Conservation (phyloP, 2,113 vertebrate genomes). For the Oplegnathus fasciatus region DNA sequence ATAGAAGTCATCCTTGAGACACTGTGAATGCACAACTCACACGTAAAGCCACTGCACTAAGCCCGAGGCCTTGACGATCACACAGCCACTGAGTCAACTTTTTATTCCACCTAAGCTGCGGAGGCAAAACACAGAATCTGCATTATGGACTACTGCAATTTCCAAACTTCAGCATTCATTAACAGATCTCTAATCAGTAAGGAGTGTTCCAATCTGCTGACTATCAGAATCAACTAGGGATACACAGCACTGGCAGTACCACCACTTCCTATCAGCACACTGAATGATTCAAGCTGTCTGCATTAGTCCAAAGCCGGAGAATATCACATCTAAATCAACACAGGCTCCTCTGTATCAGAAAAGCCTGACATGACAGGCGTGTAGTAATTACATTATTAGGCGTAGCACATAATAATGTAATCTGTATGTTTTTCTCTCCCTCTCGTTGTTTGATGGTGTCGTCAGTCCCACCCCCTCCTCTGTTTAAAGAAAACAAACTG, state of each 20-base stretch:
- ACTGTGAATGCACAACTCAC: neutral
- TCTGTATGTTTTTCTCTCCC: neutral
- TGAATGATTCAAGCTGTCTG: slow-evolving; percentile 14
- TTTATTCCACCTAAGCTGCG: neutral
- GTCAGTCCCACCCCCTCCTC: neutral
- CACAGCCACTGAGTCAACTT: neutral
- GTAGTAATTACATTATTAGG: slow-evolving; percentile 45
- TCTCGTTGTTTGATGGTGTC: neutral
- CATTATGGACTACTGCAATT: neutral
- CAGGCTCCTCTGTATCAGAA: neutral
- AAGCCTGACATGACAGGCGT: slow-evolving; percentile 30
- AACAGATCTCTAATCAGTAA: neutral
- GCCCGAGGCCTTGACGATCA: neutral
- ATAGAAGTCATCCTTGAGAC: slow-evolving; percentile 10
- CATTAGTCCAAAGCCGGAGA: neutral
- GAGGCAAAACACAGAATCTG: neutral
- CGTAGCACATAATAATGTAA: slow-evolving; percentile 11
- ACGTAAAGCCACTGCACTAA: neutral
- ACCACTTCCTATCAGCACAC: neutral
- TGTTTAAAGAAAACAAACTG: neutral
- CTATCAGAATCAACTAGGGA: slow-evolving; percentile 1
- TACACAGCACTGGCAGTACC: neutral
- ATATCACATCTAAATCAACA: slow-evolving; percentile 4
- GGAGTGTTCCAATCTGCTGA: neutral
- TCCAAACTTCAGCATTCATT: slow-evolving; percentile 6